Percentiles rank a stretch among this genome's conserved stretches.
These are phyloP conservation scores for Cephus sareptanus DNA, from an alignment of 2,888 invertebrate genomes.

Conservation along the genomic window DNA sequence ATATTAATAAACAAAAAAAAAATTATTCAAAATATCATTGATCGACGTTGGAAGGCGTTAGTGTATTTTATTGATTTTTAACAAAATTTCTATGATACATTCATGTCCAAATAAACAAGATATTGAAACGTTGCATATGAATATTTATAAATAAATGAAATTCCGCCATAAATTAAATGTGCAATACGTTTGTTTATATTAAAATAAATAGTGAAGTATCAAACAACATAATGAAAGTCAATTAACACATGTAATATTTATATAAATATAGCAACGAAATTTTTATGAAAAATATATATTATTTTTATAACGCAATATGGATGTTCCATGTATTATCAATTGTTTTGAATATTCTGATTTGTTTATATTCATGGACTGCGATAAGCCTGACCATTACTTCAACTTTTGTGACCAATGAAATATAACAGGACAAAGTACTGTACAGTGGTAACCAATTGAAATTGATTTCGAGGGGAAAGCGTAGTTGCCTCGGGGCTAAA, in stretches of 20 bases:
- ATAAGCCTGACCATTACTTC: background rate
- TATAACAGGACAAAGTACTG: background rate
- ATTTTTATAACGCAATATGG: background rate
- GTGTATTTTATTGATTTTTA: constrained; percentile 15
- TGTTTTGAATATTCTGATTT: background rate
- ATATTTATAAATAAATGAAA: background rate
- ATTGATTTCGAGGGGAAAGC: constrained; percentile 10
- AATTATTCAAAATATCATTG: background rate
- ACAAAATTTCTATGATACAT: background rate
- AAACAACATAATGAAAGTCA: background rate
- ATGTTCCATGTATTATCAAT: background rate
- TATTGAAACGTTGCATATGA: background rate
- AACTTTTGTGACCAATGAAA: background rate
- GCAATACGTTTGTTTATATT: background rate
- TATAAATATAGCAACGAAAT: too few relatives aligned
- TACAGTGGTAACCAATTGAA: background rate
- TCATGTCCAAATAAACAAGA: background rate
- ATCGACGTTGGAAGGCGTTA: constrained; percentile 2
- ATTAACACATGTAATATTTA: background rate
- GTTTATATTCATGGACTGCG: background rate
- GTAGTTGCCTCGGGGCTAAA: constrained; percentile 4
- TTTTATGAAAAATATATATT: background rate
- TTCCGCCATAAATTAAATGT: too few relatives aligned
- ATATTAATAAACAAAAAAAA: background rate
- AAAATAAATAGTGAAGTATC: too few relatives aligned